A percentile compares a stretch with the other conserved stretches of the same genome.
Evolutionary conservation across 2,888 invertebrate species (phyloP).

Genomic region (Steinernema hermaphroditum): DNA sequence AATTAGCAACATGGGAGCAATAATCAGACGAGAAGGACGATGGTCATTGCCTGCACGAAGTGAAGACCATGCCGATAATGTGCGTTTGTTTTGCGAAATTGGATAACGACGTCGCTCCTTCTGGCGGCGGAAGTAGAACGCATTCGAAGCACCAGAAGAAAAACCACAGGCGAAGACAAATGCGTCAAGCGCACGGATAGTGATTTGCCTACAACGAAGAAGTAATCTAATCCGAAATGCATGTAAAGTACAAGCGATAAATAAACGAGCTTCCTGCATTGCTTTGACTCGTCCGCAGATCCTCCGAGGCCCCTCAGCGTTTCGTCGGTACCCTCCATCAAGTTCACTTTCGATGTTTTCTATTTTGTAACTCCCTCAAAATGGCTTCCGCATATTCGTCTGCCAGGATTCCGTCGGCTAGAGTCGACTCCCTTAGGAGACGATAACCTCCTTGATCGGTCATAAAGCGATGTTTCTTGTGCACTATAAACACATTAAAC

Average conservation of each 20-base stretch:
- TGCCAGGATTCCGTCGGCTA: no score
- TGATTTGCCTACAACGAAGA: not conserved
- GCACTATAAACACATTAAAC: constrained; percentile 18
- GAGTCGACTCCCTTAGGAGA: no score
- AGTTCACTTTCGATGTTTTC: not conserved
- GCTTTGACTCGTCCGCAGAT: not conserved
- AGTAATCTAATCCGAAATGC: constrained; percentile 11
- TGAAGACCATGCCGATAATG: not conserved
- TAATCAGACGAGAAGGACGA: not conserved
- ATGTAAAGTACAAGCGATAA: not conserved
- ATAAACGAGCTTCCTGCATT: not conserved
- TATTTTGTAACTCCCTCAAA: no score
- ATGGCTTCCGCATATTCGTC: no score
- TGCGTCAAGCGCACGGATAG: not conserved
- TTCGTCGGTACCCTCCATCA: not conserved
- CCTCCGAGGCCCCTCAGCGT: not conserved
- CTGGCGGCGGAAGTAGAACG: no score
- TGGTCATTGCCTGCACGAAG: not conserved
- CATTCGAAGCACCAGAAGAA: no score
- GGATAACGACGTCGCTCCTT: not conserved
- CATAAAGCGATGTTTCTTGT: not conserved
- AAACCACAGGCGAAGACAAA: not conserved
- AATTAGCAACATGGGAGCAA: constrained; percentile 11
- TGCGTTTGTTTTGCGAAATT: not conserved
- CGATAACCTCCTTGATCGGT: not conserved